phyloP scores from a whole-genome alignment of 2,113 vertebrate species.

The Scatophagus argus region DNA sequence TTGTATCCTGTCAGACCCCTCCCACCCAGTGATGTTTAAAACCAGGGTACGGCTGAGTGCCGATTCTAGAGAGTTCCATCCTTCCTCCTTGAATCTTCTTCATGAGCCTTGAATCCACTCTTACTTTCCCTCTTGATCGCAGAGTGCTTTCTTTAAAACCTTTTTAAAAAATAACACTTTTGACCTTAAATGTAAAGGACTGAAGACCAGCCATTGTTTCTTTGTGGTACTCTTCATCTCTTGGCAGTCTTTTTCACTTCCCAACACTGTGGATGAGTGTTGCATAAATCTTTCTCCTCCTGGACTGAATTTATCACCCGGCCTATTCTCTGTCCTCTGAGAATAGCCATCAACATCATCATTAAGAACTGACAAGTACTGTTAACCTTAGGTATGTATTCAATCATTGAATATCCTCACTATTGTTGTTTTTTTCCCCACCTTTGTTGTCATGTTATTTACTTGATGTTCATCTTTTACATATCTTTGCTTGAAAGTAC shows the following conservation, averaged over 20 bases:
- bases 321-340: slow-evolving; percentile 24
- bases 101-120: not conserved
- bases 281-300: not conserved
- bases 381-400: slow-evolving; percentile 62
- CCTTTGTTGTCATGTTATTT: not conserved
- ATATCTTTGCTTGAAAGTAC: not conserved
- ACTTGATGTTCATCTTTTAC: not conserved
- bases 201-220: not conserved
- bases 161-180: not conserved
- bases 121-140: not conserved
- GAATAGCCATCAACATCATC: slow-evolving; percentile 41
- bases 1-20: slow-evolving; percentile 22
- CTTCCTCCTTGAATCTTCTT: not conserved
- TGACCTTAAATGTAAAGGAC: not conserved
- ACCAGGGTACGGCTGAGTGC: slow-evolving; percentile 3
- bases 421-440: not conserved
- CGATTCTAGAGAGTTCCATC: slow-evolving; percentile 52
- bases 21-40: slow-evolving; percentile 64
- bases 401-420: not conserved
- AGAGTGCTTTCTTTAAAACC: not conserved
- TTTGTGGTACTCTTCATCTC: slow-evolving; percentile 6
- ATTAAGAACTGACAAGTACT: slow-evolving; percentile 35
- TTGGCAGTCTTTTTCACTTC: slow-evolving; percentile 3
- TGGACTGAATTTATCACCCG: slow-evolving; percentile 53
- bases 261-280: slow-evolving; percentile 23